Evolutionary conservation across 2,797 vertebrate species (phyloP).

Genomic region (Buceros bicornis): DNA sequence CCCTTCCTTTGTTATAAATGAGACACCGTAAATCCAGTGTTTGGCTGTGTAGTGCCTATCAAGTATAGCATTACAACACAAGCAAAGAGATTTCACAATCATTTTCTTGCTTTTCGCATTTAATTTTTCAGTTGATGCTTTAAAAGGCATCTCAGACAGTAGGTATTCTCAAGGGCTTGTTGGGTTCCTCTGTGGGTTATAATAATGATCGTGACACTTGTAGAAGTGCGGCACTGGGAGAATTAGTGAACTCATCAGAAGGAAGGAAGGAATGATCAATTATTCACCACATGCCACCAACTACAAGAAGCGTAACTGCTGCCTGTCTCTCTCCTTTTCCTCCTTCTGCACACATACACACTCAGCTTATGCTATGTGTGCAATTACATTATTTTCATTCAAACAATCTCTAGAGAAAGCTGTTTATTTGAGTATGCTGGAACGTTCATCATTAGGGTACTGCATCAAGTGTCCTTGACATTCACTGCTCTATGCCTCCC

Average conservation of each 20-base stretch:
- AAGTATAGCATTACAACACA: neutral
- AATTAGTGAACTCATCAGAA: constrained; percentile 72
- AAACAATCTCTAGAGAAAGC: constrained; percentile 59
- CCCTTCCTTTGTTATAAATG: neutral
- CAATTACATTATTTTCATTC: constrained; percentile 73
- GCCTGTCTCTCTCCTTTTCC: constrained; percentile 12
- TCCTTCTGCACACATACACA: neutral
- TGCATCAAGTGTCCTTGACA: constrained; percentile 54
- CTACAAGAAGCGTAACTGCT: constrained; percentile 57
- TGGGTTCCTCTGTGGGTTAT: constrained; percentile 60
- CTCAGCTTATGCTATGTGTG: constrained; percentile 45
- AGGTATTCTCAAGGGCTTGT: constrained; percentile 51
- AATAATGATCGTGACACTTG: constrained; percentile 59
- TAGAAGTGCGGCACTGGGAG: constrained; percentile 60
- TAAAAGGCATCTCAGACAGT: constrained; percentile 58
- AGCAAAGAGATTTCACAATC: constrained; percentile 23
- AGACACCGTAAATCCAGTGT: neutral
- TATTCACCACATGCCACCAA: constrained; percentile 72
- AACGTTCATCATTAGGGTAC: constrained; percentile 36
- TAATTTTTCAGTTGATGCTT: constrained; percentile 74
- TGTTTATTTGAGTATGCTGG: constrained; percentile 59
- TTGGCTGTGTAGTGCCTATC: neutral
- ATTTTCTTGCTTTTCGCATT: constrained; percentile 70
- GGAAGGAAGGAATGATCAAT: constrained; percentile 70
- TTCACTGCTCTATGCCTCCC: constrained; percentile 15